Evolutionary conservation across 2,113 vertebrate species (phyloP), one percentile per base, ranked within the genome.

Genomic region (Cairina moschata): DNA sequence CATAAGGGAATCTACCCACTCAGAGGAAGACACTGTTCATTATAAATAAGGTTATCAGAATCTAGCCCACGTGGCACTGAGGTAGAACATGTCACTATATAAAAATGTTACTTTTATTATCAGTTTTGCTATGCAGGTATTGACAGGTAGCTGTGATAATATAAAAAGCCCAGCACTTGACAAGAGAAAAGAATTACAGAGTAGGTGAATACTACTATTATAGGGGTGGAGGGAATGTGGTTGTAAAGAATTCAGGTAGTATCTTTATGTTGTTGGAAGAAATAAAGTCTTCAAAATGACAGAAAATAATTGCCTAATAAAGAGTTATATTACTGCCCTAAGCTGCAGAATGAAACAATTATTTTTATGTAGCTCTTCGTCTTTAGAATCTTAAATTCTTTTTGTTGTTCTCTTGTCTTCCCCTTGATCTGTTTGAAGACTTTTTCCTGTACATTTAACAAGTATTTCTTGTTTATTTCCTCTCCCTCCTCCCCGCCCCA

Each of bases 221-320:
- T 9, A 68, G 23, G 20, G 69, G 59, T 72, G 40, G 76, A 88
- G 32, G 40, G 50, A 77, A 77, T 25, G 28, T 2, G 18, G 40
- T 44, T 87, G 22, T 71, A 76, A 86, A 88, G 62, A 81, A 82
- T 72, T 95, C 62, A 83, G 40, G 80, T 94, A 88, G 78, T 73
- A 83, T 63, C 77, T 82, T 91, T 81, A 81, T 55, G 34, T 60
- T 73, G 31, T 85, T 85, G 75, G 62, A 83, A 90, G 66, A 88
- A 83, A 95, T 82, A 69, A 91, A 88, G 81, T 93, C 66, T 90
- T 94, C 78, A 95, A 94, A 94, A 91, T 74, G 81, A 94, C 81
- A 91, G 65, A 80, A 95, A 95, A 95, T 92, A 96, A 95, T 97
- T 95, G 90, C 90, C 77, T 91, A 95, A 97, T 94, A 95, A 94